These are phyloP conservation scores for Oostethus manadensis DNA, from an alignment of 2,113 vertebrate species.

Conservation along the genomic window DNA sequence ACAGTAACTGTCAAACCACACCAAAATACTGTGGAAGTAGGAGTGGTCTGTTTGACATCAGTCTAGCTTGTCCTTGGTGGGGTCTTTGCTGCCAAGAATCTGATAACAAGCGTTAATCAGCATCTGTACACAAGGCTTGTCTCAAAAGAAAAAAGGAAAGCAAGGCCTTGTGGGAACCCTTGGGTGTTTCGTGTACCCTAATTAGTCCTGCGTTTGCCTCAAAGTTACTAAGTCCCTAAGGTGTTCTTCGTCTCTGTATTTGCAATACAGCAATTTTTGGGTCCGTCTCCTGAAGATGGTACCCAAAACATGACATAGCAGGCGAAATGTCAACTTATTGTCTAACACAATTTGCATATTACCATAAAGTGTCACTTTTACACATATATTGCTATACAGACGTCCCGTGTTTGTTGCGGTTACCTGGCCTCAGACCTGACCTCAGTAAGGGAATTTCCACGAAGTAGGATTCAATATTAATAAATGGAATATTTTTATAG, in stretches of 20 bases:
- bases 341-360: too few species aligned
- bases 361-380: too few species aligned
- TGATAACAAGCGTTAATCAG: conserved; percentile 38
- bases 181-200: conserved; percentile 47
- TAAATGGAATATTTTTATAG: too few species aligned
- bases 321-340: too few species aligned
- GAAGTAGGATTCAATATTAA: too few species aligned
- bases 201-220: conserved; percentile 56
- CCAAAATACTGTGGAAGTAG: conserved; percentile 14
- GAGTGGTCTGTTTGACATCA: neutral
- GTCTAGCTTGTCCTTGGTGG: neutral
- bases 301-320: too few species aligned
- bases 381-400: too few species aligned
- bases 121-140: conserved; percentile 41
- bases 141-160: conserved; percentile 18
- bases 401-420: too few species aligned
- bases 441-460: too few species aligned
- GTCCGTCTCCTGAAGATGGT: too few species aligned
- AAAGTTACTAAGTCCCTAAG: conserved; percentile 29
- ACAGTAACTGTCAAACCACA: neutral
- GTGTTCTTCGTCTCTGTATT: conserved; percentile 34
- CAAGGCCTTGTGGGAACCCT: conserved; percentile 34
- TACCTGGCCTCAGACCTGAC: too few species aligned
- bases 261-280: conserved; percentile 19
- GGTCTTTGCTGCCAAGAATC: neutral